Evolutionary conservation across 2,888 invertebrate genomes (phyloP).

Genomic region (Ornithoptera alexandrae): DNA sequence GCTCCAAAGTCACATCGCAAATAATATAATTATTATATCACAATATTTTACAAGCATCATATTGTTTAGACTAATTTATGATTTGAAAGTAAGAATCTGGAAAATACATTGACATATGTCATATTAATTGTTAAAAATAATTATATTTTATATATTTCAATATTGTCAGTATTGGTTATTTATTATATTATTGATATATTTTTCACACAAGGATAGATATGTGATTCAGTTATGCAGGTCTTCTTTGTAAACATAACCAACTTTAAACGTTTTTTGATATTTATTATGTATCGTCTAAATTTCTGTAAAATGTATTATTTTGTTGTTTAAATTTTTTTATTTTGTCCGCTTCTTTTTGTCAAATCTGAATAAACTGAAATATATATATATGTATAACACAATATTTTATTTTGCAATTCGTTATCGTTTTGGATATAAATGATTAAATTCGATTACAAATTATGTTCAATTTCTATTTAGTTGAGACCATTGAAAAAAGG

Average conservation of each 20-base stretch:
- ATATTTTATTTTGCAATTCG: constrained; percentile 29
- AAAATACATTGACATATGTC: constrained; percentile 57
- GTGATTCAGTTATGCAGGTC: constrained; percentile 33
- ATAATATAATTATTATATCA: constrained; percentile 49
- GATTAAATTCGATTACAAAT: background rate
- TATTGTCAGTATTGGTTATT: constrained; percentile 46
- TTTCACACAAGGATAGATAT: constrained; percentile 32
- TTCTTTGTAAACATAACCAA: constrained; percentile 39
- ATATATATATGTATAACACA: constrained; percentile 40
- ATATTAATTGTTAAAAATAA: constrained; percentile 65
- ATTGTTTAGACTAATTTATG: constrained; percentile 46
- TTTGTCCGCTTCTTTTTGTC: constrained; percentile 46
- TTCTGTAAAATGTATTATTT: constrained; percentile 51
- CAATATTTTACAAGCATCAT: constrained; percentile 49
- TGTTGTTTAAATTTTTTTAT: constrained; percentile 61
- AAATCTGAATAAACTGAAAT: constrained; percentile 41
- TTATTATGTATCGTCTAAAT: constrained; percentile 51
- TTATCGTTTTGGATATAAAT: background rate
- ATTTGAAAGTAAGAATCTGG: constrained; percentile 54
- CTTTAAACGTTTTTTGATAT: constrained; percentile 20
- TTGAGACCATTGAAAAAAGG: background rate
- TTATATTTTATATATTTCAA: constrained; percentile 32
- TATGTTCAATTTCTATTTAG: background rate
- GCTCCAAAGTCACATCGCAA: constrained; percentile 64
- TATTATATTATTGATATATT: constrained; percentile 36